Base-by-base conservation (phyloP, 2,797 vertebrate species). In the Catamblyrhynchus diadema region DNA sequence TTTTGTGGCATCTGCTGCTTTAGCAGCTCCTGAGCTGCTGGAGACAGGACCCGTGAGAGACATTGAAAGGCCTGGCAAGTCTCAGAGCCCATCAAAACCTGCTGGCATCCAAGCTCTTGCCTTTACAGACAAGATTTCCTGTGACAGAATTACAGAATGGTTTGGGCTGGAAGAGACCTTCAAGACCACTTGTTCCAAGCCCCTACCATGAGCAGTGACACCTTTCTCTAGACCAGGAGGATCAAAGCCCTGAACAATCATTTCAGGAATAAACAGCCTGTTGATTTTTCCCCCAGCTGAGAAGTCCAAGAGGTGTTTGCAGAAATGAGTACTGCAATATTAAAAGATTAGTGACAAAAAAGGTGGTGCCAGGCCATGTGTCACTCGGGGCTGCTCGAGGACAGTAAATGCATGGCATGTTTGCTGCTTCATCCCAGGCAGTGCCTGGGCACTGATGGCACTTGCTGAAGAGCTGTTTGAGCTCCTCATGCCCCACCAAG, bases 281-380 rank as follows among this genome's bases (percentile, higher is more conserved):
- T 8, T 47, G 64, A 33, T 41, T 54, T 73, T 71, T 71, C 14
- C 18, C 24, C 22, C 32, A 64, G 23, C 4, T 56, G 39, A 86
- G 47, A 66, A 67, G 7, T 4, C 51, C 75, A 41, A 72, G n/a
- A 80, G 9, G 33, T 39, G 15, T 27, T 33, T n/a, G 28, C 9
- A 59, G 53, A 67, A 39, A 7, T 2, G 1, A 42, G 27, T 53
- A 32, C 2, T 65, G 18, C 2, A 3, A 14, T 53, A 45, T 28
- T 8, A 64, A 57, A 61, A 42, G 19, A 18, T 54, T 8, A 61
- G 16, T 28, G 32, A 10, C 47, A n/a, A 18, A 51, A 23, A 14
- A 0, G n/a, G 20, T 42, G 22, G 21, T 54, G 3, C 1, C 24
- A 59, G 72, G 23, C 44, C 32, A 1, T 1, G 17, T 13, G 27